Conservation (phyloP, 2,888 invertebrate genomes). For the Phortica magna region DNA sequence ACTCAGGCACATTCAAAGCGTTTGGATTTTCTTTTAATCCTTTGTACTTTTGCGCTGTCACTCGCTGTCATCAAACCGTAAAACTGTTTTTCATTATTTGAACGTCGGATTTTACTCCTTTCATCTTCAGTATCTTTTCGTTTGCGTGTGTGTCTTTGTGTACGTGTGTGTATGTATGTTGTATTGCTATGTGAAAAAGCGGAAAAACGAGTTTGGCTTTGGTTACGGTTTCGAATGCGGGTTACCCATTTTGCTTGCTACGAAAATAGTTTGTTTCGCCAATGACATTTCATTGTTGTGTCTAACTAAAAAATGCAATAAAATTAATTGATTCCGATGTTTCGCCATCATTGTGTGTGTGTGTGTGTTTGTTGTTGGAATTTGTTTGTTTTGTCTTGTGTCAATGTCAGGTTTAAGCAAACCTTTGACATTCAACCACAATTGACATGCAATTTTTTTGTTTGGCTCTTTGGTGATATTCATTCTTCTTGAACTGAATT, state of each 20-base stretch:
- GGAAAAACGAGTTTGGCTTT: not conserved
- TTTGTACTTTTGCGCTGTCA: conserved; percentile 60
- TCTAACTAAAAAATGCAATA: conserved; percentile 52
- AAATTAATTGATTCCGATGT: conserved; percentile 68
- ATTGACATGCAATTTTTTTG: conserved; percentile 44
- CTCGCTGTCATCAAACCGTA: conserved; percentile 22
- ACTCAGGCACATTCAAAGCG: not conserved
- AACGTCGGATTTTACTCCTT: conserved; percentile 6
- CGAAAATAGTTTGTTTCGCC: conserved; percentile 44
- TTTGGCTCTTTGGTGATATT: not conserved
- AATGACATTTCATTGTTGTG: conserved; percentile 60
- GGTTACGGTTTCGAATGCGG: conserved; percentile 9
- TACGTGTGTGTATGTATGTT: not conserved
- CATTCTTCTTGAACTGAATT: not conserved
- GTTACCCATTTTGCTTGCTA: conserved; percentile 1
- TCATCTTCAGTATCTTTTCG: not conserved
- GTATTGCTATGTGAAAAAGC: not conserved
- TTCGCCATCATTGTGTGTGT: conserved; percentile 29
- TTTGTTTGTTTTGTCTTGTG: conserved; percentile 49
- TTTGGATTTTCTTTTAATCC: conserved; percentile 65
- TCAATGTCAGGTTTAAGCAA: conserved; percentile 1
- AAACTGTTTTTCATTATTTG: conserved; percentile 26
- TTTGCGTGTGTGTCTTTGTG: not conserved
- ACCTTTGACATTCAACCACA: conserved; percentile 44
- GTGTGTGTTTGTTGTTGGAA: not conserved